Base-by-base conservation (phyloP, 2,888 invertebrate species). In the Lysandra bellargus region DNA sequence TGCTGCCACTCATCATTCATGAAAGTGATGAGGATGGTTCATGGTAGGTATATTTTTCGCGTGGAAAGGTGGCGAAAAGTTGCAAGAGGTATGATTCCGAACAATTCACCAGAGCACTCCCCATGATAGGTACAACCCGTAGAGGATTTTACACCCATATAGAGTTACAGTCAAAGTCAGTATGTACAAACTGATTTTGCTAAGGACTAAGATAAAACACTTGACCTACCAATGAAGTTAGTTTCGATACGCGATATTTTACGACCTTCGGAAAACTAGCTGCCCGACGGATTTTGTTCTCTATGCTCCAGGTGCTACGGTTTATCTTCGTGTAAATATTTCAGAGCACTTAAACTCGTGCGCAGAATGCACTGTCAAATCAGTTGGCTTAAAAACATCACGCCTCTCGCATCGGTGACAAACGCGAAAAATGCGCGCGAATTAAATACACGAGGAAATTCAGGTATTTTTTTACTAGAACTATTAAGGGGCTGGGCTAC, bases 351-450 rank as follows among this genome's bases (percentile, higher is more conserved):
- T 23, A 44, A 49, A 75, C 75, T 75, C 75, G 2, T 75, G 75
- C 49, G 23, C 75, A 75, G 23, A 49, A 44, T 49, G 23, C 12
- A 74, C 49, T 12, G 49, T 44, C 23, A 49, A 75, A 5, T 75
- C 75, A 75, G 75, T 75, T 23, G 44, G 49, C 14, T 75, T 23
- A 75, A 30, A 75, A 75, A 75, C 75, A 75, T 75, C 75, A 30
- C 75, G 49, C 1, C 23, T 23, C 30, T 49, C 49, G 49, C 49
- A 49, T 49, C 49, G 75, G 49, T 49, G 44, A 9, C 7, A 12
- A 69, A 30, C 12, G 12, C 7, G 23, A 9, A 64, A 69, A 69
- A 69, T 33, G 69, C 33, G 69, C 33, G 33, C 69, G 33, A 69
- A 69, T 69, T 69, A 37, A 69, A 33, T 64, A 30, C 30, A 14